Evolutionary conservation across 2,113 vertebrate species (phyloP).

Genomic region (Taxidea taxus): DNA sequence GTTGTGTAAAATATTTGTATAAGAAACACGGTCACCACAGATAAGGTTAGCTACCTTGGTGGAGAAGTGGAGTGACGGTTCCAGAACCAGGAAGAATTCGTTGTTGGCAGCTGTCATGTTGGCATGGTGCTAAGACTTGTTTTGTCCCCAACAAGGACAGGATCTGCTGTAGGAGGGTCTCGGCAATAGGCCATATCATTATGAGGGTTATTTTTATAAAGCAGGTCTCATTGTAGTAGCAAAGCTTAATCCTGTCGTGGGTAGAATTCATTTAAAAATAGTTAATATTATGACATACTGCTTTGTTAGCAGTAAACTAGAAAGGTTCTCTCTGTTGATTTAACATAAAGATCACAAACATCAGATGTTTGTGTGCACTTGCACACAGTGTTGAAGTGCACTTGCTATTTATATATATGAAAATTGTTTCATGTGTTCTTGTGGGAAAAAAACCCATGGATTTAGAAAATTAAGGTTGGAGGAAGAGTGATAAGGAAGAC

Average conservation of each 20-base stretch:
- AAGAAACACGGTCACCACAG: not conserved
- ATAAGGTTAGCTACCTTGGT: not conserved
- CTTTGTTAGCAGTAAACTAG: slow-evolving; percentile 28
- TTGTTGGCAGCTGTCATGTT: slow-evolving; percentile 62
- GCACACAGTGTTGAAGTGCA: too few relatives aligned
- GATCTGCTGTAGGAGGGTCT: slow-evolving; percentile 57
- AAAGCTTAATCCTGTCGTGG: slow-evolving; percentile 25
- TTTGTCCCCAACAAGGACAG: slow-evolving; percentile 51
- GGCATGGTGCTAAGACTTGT: slow-evolving; percentile 58
- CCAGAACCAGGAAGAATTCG: slow-evolving; percentile 40
- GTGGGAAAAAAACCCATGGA: not conserved
- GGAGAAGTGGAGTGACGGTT: not conserved
- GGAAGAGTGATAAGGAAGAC: not conserved
- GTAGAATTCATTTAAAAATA: slow-evolving; percentile 31
- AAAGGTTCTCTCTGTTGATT: not conserved
- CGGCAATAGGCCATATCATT: not conserved
- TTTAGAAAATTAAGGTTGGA: not conserved
- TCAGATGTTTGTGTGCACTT: too few relatives aligned
- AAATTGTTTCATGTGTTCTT: not conserved
- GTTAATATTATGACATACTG: not conserved
- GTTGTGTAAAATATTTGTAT: not conserved
- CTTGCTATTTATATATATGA: slow-evolving; percentile 9
- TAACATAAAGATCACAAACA: slow-evolving; percentile 43
- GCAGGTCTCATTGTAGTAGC: slow-evolving; percentile 37
- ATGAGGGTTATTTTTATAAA: slow-evolving; percentile 64